Percentiles rank a stretch among this genome's conserved stretches.
phyloP scores from a whole-genome alignment of 1,140 invertebrate genomes.

The Drosophila pallidifrons region DNA sequence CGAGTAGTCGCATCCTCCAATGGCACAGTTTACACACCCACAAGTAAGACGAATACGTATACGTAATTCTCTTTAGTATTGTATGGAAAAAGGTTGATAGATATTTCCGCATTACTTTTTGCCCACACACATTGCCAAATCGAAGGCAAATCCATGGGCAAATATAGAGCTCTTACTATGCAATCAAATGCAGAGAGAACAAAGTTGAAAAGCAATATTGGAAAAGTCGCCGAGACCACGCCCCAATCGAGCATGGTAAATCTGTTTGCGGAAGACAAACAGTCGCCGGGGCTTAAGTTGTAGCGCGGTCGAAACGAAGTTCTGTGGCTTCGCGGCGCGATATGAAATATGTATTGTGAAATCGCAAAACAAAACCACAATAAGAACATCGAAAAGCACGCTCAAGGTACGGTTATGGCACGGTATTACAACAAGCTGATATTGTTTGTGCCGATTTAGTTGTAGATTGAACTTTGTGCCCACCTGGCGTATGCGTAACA shows the following conservation, averaged over 20 bases:
- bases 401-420: conserved; percentile 38
- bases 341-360: conserved; percentile 45
- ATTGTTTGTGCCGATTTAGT: conserved; percentile 4
- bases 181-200: conserved; percentile 24
- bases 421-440: conserved; percentile 5
- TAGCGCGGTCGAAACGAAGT: conserved; percentile 27
- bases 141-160: conserved; percentile 31
- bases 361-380: conserved; percentile 27
- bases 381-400: conserved; percentile 36
- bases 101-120: conserved; percentile 55
- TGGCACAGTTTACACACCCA: conserved; percentile 54
- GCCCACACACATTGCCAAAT: conserved; percentile 10
- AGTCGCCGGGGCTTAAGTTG: conserved; percentile 15
- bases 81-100: background rate
- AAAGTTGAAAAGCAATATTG: conserved; percentile 36
- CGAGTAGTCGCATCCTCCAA: conserved; percentile 9
- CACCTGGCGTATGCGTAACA: conserved; percentile 41
- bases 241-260: conserved; percentile 24
- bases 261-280: conserved; percentile 62
- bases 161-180: conserved; percentile 8
- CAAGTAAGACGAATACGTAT: background rate
- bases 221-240: conserved; percentile 19
- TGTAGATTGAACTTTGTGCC: conserved; percentile 26
- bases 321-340: conserved; percentile 46
- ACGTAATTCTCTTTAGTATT: background rate